Conservation (phyloP, 2,113 vertebrate species). For the Sisor rabdophorus region DNA sequence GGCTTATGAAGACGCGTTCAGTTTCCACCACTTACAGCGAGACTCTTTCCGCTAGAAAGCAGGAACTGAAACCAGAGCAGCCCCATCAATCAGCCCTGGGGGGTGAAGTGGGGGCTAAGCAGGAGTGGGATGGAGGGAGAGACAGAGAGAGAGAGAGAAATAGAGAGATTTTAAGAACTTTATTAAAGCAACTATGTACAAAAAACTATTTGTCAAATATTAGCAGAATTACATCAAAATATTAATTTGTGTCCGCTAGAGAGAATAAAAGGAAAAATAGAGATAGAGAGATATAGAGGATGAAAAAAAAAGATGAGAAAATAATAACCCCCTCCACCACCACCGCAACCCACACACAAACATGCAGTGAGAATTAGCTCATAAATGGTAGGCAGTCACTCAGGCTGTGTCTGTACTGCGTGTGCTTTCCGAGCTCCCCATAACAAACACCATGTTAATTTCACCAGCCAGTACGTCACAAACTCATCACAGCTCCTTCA, state of each 20-base stretch:
- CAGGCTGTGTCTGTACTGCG: conserved; percentile 32
- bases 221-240: too few relatives aligned
- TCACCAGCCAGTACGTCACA: conserved; percentile 24
- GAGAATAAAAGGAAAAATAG: too few relatives aligned
- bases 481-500: conserved; percentile 14
- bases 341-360: conserved; percentile 24
- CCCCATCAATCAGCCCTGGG: conserved; percentile 13
- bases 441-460: conserved; percentile 54
- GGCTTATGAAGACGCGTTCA: conserved; percentile 20
- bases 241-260: too few relatives aligned
- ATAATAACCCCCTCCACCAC: too few relatives aligned
- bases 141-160: not conserved
- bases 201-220: too few relatives aligned
- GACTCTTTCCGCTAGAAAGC: conserved; percentile 7
- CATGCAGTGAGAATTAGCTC: not conserved
- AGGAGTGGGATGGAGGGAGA: not conserved
- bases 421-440: conserved; percentile 28
- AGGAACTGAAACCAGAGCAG: conserved; percentile 53
- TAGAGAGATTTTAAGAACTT: too few relatives aligned
- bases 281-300: not conserved
- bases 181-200: too few relatives aligned
- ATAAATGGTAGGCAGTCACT: conserved; percentile 48
- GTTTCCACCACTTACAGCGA: conserved; percentile 26
- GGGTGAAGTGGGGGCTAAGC: not conserved
- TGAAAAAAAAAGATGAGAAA: not conserved